Evolutionary conservation across 2,113 vertebrate genomes (phyloP).

Genomic region (Dicerorhinus sumatrensis): DNA sequence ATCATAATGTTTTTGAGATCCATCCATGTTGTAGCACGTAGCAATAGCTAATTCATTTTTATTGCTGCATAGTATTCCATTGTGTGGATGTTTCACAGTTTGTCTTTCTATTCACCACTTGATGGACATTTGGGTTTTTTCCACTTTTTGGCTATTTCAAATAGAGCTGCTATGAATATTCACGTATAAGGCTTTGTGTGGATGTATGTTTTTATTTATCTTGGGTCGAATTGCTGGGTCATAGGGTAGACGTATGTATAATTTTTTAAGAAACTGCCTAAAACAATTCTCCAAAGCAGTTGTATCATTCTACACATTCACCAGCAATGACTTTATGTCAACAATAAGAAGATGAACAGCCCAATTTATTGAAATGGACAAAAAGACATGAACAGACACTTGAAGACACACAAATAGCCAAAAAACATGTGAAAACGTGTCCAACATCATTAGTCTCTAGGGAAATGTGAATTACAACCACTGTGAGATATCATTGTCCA

Average conservation of each 20-base stretch:
- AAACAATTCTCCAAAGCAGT: background rate
- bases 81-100: background rate
- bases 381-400: background rate
- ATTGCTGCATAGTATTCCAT: background rate
- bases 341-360: background rate
- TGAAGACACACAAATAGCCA: background rate
- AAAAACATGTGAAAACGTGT: background rate
- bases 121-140: background rate
- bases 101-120: background rate
- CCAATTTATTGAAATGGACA: background rate
- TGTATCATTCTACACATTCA: background rate
- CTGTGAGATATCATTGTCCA: background rate
- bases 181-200: background rate
- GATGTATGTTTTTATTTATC: background rate
- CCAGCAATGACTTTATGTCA: background rate
- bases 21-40: background rate
- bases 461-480: background rate
- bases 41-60: background rate
- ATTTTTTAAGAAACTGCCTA: constrained; percentile 13
- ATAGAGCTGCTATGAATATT: background rate
- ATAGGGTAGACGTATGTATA: background rate
- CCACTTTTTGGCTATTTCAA: background rate
- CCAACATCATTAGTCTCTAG: background rate
- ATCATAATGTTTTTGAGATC: background rate
- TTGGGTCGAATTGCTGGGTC: background rate